A percentile compares a stretch with the other conserved stretches of the same genome.
Evolutionary conservation across 1,140 invertebrate genomes (phyloP).

Genomic region (Hestina assimilis): DNA sequence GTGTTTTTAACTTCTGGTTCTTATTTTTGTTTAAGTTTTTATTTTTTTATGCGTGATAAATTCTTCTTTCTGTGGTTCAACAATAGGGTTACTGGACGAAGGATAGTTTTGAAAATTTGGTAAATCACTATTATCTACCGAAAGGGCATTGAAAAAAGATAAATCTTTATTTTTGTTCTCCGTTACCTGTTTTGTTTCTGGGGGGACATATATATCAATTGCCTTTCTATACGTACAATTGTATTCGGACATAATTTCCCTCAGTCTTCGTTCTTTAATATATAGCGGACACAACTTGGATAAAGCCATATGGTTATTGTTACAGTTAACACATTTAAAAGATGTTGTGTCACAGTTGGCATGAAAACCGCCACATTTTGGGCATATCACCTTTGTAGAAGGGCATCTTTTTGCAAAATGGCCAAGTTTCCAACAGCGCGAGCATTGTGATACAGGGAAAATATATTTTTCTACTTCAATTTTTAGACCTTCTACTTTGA

Average conservation of each 20-base stretch:
- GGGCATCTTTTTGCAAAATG: background rate
- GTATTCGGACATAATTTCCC: background rate
- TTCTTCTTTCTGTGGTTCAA: no score
- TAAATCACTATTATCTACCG: no score
- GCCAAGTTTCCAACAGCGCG: background rate
- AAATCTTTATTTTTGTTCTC: no score
- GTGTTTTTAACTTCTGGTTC: no score
- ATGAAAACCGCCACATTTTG: background rate
- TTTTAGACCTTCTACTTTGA: background rate
- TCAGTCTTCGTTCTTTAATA: background rate
- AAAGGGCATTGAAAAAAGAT: no score
- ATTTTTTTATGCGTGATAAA: no score
- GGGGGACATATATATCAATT: background rate
- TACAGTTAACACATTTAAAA: background rate
- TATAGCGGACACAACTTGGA: background rate
- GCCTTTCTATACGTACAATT: background rate
- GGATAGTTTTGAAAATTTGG: no score
- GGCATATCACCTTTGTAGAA: background rate
- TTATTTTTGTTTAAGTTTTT: no score
- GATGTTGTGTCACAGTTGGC: background rate
- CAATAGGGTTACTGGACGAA: no score
- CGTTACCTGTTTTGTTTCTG: background rate
- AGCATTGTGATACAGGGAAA: background rate
- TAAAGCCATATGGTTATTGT: background rate
- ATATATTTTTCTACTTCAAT: background rate